Percentiles rank a stretch among this genome's conserved stretches.
These are phyloP conservation scores for Theodoxus fluviatilis DNA, from an alignment of 2,888 invertebrate genomes.

Conservation along the genomic window DNA sequence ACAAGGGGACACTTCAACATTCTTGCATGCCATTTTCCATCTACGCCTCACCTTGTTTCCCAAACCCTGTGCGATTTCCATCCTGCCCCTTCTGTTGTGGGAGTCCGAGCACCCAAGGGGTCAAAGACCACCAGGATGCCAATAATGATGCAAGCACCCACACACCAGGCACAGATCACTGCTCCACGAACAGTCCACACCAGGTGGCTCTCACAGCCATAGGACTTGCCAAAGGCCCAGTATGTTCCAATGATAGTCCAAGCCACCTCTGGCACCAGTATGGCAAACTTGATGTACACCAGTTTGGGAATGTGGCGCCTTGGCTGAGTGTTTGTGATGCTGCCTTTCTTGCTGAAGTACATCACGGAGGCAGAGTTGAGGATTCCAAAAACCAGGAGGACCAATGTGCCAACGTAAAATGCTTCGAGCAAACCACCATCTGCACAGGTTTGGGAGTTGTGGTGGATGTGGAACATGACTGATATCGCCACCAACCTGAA, in stretches of 20 bases:
- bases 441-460: constrained; percentile 74
- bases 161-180: constrained; percentile 83
- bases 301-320: constrained; percentile 77
- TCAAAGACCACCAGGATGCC: constrained; percentile 83
- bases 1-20: too few relatives aligned
- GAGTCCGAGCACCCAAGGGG: constrained; percentile 74
- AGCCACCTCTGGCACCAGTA: constrained; percentile 79
- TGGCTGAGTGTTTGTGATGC: constrained; percentile 78
- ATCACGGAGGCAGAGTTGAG: constrained; percentile 61
- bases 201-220: constrained; percentile 44
- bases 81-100: too few relatives aligned
- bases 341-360: constrained; percentile 70
- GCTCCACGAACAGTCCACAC: constrained; percentile 70
- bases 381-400: constrained; percentile 58
- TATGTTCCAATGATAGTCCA: constrained; percentile 83
- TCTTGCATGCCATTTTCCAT: neutral
- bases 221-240: constrained; percentile 73
- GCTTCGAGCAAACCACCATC: constrained; percentile 78
- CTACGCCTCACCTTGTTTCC: constrained; percentile 49
- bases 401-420: constrained; percentile 74
- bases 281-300: constrained; percentile 75
- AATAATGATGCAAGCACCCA: constrained; percentile 75
- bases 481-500: constrained; percentile 71
- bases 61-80: constrained; percentile 49
- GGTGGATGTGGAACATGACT: constrained; percentile 71